Evolutionary conservation across 2,113 vertebrate genomes (phyloP).

Genomic region (Hypanus sabinus): DNA sequence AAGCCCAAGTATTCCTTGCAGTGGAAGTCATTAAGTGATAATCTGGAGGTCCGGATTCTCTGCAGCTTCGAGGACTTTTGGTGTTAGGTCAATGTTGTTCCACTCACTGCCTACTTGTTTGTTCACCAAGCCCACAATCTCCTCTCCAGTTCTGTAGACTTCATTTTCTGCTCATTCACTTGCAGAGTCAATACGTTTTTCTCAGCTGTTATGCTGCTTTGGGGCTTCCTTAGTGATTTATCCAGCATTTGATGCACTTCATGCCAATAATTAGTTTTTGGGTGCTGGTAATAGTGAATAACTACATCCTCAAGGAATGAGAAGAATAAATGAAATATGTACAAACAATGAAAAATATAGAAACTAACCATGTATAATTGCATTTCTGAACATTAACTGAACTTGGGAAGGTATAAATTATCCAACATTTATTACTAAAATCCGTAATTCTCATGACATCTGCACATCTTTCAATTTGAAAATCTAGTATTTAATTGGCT

Average conservation of each 20-base stretch:
- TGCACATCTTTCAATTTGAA: neutral
- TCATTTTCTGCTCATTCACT: neutral
- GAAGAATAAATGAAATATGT: neutral
- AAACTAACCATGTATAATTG: neutral
- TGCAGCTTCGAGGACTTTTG: neutral
- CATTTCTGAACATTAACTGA: neutral
- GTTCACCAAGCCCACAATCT: neutral
- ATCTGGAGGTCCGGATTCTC: neutral
- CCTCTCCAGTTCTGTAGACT: neutral
- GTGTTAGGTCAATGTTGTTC: neutral
- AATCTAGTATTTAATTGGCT: neutral
- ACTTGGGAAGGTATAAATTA: neutral
- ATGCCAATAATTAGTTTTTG: neutral
- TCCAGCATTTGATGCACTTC: neutral
- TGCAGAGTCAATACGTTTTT: neutral
- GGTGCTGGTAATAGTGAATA: neutral
- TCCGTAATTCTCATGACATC: neutral
- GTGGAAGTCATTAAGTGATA: neutral
- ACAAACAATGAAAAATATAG: neutral
- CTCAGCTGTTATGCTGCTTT: neutral
- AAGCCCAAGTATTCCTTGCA: neutral
- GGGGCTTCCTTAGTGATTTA: neutral
- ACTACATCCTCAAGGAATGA: neutral
- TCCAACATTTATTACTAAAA: neutral
- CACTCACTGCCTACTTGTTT: neutral